phyloP scores from a whole-genome alignment of 2,797 vertebrate genomes.

The Myripristis jacobus region DNA sequence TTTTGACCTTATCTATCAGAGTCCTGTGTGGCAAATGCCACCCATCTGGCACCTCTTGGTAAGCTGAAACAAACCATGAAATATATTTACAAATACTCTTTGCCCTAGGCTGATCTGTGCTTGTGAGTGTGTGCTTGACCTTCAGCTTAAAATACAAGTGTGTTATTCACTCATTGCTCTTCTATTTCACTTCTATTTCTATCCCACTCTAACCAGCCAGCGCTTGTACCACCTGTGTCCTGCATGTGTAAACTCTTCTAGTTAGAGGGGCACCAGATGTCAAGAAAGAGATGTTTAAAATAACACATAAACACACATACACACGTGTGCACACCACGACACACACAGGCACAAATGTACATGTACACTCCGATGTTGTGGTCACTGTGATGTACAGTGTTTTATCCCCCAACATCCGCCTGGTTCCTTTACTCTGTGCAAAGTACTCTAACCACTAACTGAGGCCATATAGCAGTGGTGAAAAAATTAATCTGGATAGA shows the following conservation, averaged over 20 bases:
- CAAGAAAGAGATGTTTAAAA: constrained; percentile 39
- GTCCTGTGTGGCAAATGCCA: constrained; percentile 19
- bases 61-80: constrained; percentile 15
- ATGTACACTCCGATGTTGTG: neutral
- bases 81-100: constrained; percentile 31
- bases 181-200: constrained; percentile 46
- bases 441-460: too few species aligned
- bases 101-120: constrained; percentile 37
- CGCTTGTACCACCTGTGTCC: constrained; percentile 66
- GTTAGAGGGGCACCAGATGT: constrained; percentile 53
- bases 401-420: too few species aligned
- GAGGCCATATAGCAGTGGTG: too few species aligned
- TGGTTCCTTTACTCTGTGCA: too few species aligned
- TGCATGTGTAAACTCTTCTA: constrained; percentile 38
- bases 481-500: too few species aligned
- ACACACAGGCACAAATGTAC: neutral
- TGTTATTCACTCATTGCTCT: constrained; percentile 33
- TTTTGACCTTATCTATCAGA: neutral
- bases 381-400: too few species aligned
- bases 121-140: constrained; percentile 50
- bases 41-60: constrained; percentile 60
- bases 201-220: constrained; percentile 35
- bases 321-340: neutral
- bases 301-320: constrained; percentile 1
- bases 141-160: constrained; percentile 60